These are phyloP conservation scores for Teleopsis dalmanni DNA, from an alignment of 1,140 invertebrate genomes.

Conservation along the genomic window DNA sequence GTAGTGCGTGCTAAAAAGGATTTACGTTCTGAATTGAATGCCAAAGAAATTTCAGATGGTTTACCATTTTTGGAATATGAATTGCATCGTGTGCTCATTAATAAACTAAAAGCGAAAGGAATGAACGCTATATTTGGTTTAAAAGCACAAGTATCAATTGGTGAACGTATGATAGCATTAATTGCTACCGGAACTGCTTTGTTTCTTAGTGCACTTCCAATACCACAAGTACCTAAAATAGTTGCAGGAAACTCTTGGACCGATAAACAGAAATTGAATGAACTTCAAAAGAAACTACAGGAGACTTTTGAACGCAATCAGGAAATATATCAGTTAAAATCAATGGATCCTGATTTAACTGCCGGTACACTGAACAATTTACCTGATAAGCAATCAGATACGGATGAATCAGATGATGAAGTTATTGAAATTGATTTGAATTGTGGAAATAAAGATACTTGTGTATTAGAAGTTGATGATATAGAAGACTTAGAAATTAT, in stretches of 20 bases:
- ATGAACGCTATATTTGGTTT: slow-evolving; percentile 90
- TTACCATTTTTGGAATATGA: slow-evolving; percentile 95
- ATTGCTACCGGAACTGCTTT: slow-evolving; percentile 83
- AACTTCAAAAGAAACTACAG: slow-evolving; percentile 57
- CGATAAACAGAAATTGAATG: slow-evolving; percentile 54
- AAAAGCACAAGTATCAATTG: slow-evolving; percentile 76
- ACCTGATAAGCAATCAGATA: slow-evolving; percentile 47
- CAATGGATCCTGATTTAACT: slow-evolving; percentile 31
- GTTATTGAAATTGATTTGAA: slow-evolving; percentile 67
- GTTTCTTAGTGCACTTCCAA: slow-evolving; percentile 66
- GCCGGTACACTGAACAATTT: background rate
- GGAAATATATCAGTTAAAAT: slow-evolving; percentile 60
- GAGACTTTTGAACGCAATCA: slow-evolving; percentile 62
- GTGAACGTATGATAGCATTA: slow-evolving; percentile 78
- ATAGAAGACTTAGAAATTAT: slow-evolving; percentile 77
- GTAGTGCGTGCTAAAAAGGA: slow-evolving; percentile 74
- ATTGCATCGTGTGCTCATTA: slow-evolving; percentile 81
- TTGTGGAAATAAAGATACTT: slow-evolving; percentile 74
- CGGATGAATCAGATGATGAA: slow-evolving; percentile 67
- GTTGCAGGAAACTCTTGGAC: slow-evolving; percentile 57
- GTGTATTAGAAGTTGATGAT: slow-evolving; percentile 81
- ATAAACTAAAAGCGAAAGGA: slow-evolving; percentile 85
- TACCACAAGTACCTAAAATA: slow-evolving; percentile 59
- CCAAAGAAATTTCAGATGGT: slow-evolving; percentile 87
- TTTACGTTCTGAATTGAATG: slow-evolving; percentile 74